phyloP scores from a whole-genome alignment of 2,797 vertebrate species.

The Meda fulgida region DNA sequence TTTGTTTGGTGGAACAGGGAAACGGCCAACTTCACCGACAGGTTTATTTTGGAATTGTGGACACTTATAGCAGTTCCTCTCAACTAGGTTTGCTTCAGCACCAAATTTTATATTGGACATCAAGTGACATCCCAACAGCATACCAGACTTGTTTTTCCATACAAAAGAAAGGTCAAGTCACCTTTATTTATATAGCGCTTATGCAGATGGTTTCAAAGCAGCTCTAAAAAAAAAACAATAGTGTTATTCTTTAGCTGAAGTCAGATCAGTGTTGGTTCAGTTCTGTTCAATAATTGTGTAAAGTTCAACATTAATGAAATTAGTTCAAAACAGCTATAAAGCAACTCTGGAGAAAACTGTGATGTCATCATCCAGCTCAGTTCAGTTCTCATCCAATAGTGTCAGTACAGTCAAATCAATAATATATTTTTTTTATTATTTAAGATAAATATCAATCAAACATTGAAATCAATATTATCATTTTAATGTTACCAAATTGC shows the following conservation, averaged over 20 bases:
- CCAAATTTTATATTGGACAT: neutral
- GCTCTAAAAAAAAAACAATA: no score
- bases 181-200: neutral
- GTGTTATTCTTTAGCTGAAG: neutral
- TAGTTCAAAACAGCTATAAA: neutral
- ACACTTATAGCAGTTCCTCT: neutral
- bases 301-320: neutral
- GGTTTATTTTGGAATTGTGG: slow-evolving; percentile 7
- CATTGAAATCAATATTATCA: neutral
- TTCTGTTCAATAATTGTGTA: neutral
- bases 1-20: slow-evolving; percentile 28
- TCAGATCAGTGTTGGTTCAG: neutral
- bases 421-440: neutral
- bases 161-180: neutral
- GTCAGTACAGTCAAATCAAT: neutral
- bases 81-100: neutral
- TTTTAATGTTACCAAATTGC: neutral
- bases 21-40: neutral
- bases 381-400: neutral
- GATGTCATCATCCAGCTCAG: neutral
- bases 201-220: neutral
- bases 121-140: neutral
- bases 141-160: neutral
- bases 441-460: neutral
- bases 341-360: neutral